Percentiles rank a stretch among this genome's conserved stretches.
These are phyloP conservation scores for Stenchaetothrips biformis DNA, from an alignment of 2,888 invertebrate genomes.

Conservation along the genomic window DNA sequence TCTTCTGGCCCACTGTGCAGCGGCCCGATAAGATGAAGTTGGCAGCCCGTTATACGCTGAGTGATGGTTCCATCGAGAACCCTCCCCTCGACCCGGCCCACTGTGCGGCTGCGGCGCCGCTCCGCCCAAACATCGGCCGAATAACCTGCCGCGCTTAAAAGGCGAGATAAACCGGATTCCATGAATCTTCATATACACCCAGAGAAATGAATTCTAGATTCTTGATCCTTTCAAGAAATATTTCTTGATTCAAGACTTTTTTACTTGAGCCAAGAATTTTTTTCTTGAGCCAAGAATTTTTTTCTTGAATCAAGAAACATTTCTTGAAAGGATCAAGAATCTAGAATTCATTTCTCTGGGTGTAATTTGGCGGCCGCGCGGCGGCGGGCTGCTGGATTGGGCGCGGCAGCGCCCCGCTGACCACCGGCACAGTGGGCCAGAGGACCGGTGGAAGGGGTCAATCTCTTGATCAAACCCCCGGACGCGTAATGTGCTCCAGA, in stretches of 20 bases:
- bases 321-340: too few relatives aligned
- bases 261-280: too few relatives aligned
- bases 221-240: too few relatives aligned
- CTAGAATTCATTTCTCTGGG: too few relatives aligned
- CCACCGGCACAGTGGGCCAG: too few relatives aligned
- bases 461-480: too few relatives aligned
- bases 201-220: too few relatives aligned
- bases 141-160: constrained; percentile 8
- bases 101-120: neutral
- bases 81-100: neutral
- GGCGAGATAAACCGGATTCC: constrained; percentile 15
- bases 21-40: neutral
- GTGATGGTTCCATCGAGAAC: constrained; percentile 1
- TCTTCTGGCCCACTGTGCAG: neutral
- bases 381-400: neutral
- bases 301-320: too few relatives aligned
- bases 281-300: too few relatives aligned
- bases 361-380: neutral
- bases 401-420: neutral
- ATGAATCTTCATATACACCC: constrained; percentile 25
- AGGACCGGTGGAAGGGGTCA: too few relatives aligned
- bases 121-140: neutral
- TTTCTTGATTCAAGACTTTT: too few relatives aligned
- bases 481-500: too few relatives aligned
- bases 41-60: constrained; percentile 1